Conservation (phyloP, 2,888 invertebrate genomes). For the Polietes domitor region DNA sequence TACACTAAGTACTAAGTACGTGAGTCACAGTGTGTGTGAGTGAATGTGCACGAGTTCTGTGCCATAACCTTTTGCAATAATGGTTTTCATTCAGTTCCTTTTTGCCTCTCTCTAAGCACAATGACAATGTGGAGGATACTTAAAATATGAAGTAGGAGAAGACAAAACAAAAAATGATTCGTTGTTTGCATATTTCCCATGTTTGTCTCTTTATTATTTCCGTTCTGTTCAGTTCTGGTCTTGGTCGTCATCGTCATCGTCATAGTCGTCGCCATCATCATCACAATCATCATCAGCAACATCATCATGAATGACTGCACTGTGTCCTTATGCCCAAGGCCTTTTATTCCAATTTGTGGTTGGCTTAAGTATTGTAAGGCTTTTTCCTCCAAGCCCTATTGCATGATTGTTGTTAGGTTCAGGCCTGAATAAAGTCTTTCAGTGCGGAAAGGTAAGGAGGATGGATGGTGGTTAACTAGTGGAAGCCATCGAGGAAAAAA, state of each 20-base stretch:
- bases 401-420: slow-evolving; percentile 17
- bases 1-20: not conserved
- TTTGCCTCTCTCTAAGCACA: slow-evolving; percentile 15
- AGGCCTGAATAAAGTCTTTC: slow-evolving; percentile 2
- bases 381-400: slow-evolving; percentile 38
- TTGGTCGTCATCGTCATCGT: not conserved
- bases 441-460: slow-evolving; percentile 17
- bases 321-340: slow-evolving; percentile 61
- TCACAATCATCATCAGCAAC: not conserved
- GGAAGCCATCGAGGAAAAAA: not conserved
- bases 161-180: slow-evolving; percentile 32
- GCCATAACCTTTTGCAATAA: slow-evolving; percentile 41
- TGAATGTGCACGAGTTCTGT: not conserved
- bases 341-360: slow-evolving; percentile 66
- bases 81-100: slow-evolving; percentile 51
- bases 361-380: slow-evolving; percentile 62
- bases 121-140: slow-evolving; percentile 29
- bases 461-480: slow-evolving; percentile 2
- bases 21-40: not conserved
- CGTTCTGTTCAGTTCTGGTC: slow-evolving; percentile 43
- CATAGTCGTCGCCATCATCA: not conserved
- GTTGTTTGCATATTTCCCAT: slow-evolving; percentile 47
- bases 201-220: slow-evolving; percentile 66
- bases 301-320: slow-evolving; percentile 17
- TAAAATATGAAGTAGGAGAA: slow-evolving; percentile 39